Base-by-base conservation (phyloP, 2,888 invertebrate genomes). In the Coleophora flavipennella region DNA sequence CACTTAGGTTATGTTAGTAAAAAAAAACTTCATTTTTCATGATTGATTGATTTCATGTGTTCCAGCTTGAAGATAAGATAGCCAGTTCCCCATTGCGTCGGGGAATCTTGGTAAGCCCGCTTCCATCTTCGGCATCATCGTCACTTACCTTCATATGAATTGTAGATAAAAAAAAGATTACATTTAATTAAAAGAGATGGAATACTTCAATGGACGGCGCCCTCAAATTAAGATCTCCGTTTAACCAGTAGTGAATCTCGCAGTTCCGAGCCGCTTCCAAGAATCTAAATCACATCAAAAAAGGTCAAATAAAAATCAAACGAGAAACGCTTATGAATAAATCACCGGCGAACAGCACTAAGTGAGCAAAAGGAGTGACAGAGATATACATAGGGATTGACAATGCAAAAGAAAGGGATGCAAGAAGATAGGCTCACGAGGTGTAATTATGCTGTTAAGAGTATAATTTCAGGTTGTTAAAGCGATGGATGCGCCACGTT, bases 401-500 rank as follows among this genome's bases (percentile, higher is more conserved):
- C 20, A 2, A 2, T 13, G 36, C 35, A 28, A 52, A 45, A 33
- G 56, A 73, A 43, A 39, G 62, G 51, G 69, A 64, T 14, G 44
- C 42, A 32, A 33, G 46, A 60, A 58, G 59, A 56, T 66, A 63
- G 64, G 61, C 55, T 53, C 54, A 57, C 43, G 54, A 66, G 60
- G 53, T 67, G 60, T 69, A 74, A 77, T 79, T 77, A 79, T 73
- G 68, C 66, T 68, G 76, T 77, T 75, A 64, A 63, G 59, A 66
- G 61, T 66, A 70, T 77, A 75, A 75, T 75, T 70, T 70, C 53
- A 64, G 55, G 67, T 67, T 67, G 64, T 62, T 66, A 61, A 62
- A 57, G 62, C 61, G 68, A 59, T 62, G 63, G 55, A 57, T 66
- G 60, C 62, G 62, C 62, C 72, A 71, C 65, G 60, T 74, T 66